These are phyloP conservation scores for Zootermopsis nevadensis DNA, from an alignment of 2,888 invertebrate genomes.

Conservation along the genomic window DNA sequence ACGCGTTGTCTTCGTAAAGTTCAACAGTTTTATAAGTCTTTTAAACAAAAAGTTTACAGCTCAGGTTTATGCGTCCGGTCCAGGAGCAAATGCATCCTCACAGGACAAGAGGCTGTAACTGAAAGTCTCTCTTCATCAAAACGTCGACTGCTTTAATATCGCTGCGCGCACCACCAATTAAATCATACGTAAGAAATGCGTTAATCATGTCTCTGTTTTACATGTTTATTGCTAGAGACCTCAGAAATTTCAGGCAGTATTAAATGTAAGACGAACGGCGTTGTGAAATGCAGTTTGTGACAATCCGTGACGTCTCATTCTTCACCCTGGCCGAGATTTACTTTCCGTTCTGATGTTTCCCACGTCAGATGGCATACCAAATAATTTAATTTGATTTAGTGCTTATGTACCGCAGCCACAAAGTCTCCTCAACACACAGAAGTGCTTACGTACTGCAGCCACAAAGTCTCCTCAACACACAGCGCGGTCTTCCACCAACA, in stretches of 20 bases:
- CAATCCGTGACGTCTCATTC: neutral
- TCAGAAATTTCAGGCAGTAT: neutral
- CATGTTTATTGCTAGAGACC: neutral
- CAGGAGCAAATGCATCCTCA: neutral
- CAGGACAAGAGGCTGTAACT: neutral
- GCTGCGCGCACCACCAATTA: conserved; percentile 14
- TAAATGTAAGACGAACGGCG: neutral
- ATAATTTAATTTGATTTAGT: neutral
- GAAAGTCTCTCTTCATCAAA: neutral
- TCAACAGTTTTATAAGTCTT: neutral
- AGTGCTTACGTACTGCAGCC: neutral
- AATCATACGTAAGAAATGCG: conserved; percentile 17
- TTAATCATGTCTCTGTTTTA: conserved; percentile 14
- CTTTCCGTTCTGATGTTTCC: neutral
- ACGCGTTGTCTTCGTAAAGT: neutral
- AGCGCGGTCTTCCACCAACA: no score
- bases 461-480: no score
- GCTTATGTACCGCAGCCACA: neutral
- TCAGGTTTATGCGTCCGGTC: neutral
- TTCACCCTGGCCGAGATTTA: neutral
- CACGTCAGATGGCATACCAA: neutral
- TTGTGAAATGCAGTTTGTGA: neutral
- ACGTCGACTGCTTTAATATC: neutral
- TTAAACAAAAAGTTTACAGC: neutral
- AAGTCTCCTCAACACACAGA: no score